Conservation (phyloP, 2,888 invertebrate genomes). For the Apomyelois bistriatella region DNA sequence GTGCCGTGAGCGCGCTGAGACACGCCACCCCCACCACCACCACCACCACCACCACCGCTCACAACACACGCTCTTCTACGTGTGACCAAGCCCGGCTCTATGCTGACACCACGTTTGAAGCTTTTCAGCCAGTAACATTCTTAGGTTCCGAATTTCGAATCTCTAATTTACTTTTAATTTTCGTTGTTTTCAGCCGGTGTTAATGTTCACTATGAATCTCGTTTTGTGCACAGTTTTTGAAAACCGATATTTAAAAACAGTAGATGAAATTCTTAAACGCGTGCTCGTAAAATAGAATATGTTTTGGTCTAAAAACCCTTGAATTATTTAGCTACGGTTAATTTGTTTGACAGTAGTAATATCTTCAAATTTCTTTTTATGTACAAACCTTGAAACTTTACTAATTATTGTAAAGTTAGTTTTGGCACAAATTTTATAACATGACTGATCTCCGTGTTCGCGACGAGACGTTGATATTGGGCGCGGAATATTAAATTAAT, state of each 20-base stretch:
- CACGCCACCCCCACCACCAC: conserved; percentile 39
- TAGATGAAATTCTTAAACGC: not conserved
- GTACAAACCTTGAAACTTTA: not conserved
- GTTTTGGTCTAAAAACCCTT: not conserved
- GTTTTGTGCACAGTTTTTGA: too few relatives aligned
- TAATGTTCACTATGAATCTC: not conserved
- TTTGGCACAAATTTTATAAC: not conserved
- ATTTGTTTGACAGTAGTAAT: not conserved
- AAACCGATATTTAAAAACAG: too few relatives aligned
- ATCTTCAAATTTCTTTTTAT: not conserved
- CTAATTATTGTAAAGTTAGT: conserved; percentile 15
- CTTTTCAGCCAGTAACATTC: not conserved
- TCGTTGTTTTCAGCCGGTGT: not conserved
- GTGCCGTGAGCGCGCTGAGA: conserved; percentile 68
- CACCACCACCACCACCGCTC: too few relatives aligned
- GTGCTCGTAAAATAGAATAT: not conserved
- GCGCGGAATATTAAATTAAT: not conserved
- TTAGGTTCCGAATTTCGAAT: not conserved
- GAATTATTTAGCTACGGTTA: not conserved
- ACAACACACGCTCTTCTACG: conserved; percentile 14
- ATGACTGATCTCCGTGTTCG: conserved; percentile 13
- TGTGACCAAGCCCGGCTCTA: conserved; percentile 1
- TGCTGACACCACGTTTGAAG: not conserved
- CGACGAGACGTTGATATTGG: conserved; percentile 6
- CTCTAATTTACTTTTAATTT: not conserved